Percentiles rank a stretch among this genome's conserved stretches.
phyloP scores from a whole-genome alignment of 2,113 vertebrate species.

The Sula dactylatra region DNA sequence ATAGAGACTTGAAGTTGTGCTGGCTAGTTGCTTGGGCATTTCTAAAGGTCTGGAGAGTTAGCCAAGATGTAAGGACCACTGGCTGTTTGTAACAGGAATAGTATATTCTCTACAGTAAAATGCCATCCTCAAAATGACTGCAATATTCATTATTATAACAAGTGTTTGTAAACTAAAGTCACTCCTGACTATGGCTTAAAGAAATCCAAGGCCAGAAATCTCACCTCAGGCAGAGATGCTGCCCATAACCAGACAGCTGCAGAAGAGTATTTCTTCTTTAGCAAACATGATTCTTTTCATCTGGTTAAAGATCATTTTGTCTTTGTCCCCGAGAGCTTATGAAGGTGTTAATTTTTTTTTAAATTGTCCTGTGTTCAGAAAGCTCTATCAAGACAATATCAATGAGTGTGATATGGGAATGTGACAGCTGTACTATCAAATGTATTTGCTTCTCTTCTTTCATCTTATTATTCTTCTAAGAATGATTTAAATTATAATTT shows the following conservation, averaged over 20 bases:
- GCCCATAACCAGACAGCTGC: background rate
- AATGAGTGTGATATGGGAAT: background rate
- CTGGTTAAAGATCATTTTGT: background rate
- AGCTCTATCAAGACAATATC: background rate
- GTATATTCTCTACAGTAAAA: background rate
- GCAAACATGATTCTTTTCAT: background rate
- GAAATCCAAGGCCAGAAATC: background rate
- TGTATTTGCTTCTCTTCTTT: background rate
- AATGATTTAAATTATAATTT: background rate
- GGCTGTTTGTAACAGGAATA: background rate
- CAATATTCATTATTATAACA: background rate
- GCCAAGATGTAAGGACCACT: background rate
- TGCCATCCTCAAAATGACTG: background rate
- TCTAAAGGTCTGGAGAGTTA: background rate
- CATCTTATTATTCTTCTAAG: background rate
- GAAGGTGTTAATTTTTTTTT: background rate
- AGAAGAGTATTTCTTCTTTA: background rate
- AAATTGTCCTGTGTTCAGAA: background rate
- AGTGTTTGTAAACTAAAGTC: background rate
- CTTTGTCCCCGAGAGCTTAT: background rate
- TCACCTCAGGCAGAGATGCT: background rate
- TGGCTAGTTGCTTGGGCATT: background rate
- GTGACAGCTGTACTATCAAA: background rate
- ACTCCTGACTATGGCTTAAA: background rate
- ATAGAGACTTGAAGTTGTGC: background rate